phyloP scores from a whole-genome alignment of 2,888 invertebrate species.

The Chironomus riparius region DNA sequence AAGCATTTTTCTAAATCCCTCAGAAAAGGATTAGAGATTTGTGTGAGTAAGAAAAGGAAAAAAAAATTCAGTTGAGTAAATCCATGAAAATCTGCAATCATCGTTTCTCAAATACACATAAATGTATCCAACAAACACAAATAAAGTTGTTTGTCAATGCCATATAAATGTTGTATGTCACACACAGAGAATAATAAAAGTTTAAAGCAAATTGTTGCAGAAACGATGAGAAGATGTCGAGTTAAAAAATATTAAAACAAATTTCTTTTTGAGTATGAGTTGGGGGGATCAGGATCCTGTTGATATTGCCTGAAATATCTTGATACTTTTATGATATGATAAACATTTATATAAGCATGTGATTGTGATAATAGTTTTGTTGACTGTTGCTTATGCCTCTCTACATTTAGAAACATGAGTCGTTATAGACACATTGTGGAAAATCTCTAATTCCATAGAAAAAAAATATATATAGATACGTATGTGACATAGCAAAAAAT shows the following conservation, averaged over 20 bases:
- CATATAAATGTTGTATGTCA: too few species aligned
- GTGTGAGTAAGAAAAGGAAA: background rate
- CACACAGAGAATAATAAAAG: too few species aligned
- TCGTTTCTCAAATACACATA: conserved; percentile 5
- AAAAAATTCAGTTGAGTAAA: background rate
- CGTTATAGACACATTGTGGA: background rate
- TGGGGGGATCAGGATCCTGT: conserved; percentile 3
- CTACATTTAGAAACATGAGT: background rate
- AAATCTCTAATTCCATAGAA: background rate
- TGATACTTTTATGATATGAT: conserved; percentile 21
- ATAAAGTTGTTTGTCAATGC: background rate
- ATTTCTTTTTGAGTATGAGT: conserved; percentile 8
- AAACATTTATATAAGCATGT: conserved; percentile 20
- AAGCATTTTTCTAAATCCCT: background rate
- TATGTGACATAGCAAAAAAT: too few species aligned
- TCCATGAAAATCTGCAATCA: conserved; percentile 27
- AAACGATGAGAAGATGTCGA: background rate
- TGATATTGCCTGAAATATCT: conserved; percentile 2
- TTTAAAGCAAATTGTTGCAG: background rate
- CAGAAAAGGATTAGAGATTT: conserved; percentile 26
- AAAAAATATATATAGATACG: too few species aligned
- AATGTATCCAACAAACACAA: background rate
- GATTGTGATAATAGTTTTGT: conserved; percentile 22
- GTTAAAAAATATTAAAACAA: conserved; percentile 3
- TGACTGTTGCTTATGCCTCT: conserved; percentile 15